Evolutionary conservation across 1,140 invertebrate species (phyloP).

Genomic region (Sitobion miscanthi): DNA sequence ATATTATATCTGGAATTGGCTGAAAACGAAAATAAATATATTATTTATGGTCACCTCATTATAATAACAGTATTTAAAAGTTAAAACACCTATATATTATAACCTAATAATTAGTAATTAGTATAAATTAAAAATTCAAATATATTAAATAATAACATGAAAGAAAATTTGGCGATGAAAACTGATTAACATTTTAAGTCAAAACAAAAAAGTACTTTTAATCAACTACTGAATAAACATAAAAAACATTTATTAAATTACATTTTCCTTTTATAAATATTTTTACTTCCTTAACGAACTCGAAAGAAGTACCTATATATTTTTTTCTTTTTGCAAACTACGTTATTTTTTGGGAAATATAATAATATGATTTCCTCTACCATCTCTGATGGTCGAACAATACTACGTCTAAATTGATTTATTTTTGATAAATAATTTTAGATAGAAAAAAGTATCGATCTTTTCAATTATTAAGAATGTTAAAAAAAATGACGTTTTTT

Average conservation of each 20-base stretch:
- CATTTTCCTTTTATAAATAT: background rate
- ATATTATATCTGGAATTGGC: background rate
- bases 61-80: background rate
- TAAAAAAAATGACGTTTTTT: background rate
- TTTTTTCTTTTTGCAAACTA: background rate
- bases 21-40: background rate
- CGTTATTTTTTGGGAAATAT: background rate
- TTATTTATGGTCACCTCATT: background rate
- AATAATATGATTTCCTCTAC: background rate
- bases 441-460: background rate
- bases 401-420: background rate
- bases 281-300: slow-evolving; percentile 17
- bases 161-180: background rate
- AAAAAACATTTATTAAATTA: slow-evolving; percentile 20
- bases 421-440: background rate
- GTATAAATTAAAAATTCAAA: background rate
- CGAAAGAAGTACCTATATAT: background rate
- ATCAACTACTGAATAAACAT: background rate
- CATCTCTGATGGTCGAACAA: background rate
- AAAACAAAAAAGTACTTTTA: background rate
- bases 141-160: background rate
- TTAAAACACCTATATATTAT: background rate
- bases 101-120: slow-evolving; percentile 13
- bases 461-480: background rate
- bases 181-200: slow-evolving; percentile 6